Percentiles rank a stretch among this genome's conserved stretches.
Conservation (phyloP, 2,888 invertebrate genomes). For the Athalia cordata region DNA sequence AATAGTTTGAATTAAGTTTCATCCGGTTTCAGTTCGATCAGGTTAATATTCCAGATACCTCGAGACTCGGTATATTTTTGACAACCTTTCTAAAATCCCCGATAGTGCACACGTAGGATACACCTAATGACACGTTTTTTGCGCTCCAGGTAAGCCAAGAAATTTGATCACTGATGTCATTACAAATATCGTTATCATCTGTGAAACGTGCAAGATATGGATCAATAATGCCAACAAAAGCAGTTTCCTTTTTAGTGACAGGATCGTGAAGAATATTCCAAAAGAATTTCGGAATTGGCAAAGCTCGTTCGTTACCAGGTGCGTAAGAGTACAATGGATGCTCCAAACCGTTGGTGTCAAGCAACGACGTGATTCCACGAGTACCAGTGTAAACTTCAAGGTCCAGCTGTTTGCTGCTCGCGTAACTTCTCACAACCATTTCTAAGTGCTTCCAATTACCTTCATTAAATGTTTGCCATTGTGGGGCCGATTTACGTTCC, state of each 20-base stretch:
- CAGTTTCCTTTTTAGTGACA: conserved; percentile 58
- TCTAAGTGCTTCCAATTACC: conserved; percentile 77
- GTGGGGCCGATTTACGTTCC: conserved; percentile 81
- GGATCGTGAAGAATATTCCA: conserved; percentile 71
- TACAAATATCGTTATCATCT: conserved; percentile 71
- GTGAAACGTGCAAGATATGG: conserved; percentile 66
- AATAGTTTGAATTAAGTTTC: no score
- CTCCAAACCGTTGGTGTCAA: conserved; percentile 72
- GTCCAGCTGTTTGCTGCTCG: conserved; percentile 64
- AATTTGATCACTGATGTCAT: conserved; percentile 71
- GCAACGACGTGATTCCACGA: conserved; percentile 76
- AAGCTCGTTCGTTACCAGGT: conserved; percentile 68
- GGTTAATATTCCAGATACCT: conserved; percentile 71
- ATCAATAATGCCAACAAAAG: conserved; percentile 73
- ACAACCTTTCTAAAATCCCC: conserved; percentile 76
- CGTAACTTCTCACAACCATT: conserved; percentile 73
- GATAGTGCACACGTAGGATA: conserved; percentile 79
- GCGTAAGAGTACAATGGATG: conserved; percentile 72
- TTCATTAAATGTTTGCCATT: conserved; percentile 80
- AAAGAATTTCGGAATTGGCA: conserved; percentile 60
- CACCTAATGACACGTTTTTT: conserved; percentile 75
- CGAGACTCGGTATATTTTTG: conserved; percentile 76
- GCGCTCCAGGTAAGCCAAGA: conserved; percentile 78
- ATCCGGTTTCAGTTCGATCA: background rate
- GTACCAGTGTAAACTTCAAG: conserved; percentile 76